These are phyloP conservation scores for Cherax quadricarinatus DNA, from an alignment of 1,140 invertebrate species.

Conservation along the genomic window DNA sequence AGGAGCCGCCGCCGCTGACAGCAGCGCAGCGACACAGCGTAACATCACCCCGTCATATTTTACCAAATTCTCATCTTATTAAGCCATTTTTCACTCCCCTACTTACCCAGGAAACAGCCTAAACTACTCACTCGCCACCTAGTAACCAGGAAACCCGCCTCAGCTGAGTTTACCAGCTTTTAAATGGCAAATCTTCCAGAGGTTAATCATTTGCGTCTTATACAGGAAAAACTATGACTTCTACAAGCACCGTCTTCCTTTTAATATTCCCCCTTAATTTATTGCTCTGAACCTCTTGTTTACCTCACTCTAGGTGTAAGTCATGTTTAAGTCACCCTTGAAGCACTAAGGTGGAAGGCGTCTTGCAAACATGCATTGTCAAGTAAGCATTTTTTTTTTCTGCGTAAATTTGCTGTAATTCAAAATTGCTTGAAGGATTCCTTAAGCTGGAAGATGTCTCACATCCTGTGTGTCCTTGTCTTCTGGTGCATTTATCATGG, in stretches of 20 bases:
- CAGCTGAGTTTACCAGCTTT: too few species aligned
- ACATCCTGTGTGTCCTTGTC: background rate
- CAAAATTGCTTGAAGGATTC: background rate
- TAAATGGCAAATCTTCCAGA: too few species aligned
- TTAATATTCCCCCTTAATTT: background rate
- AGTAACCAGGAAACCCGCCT: too few species aligned
- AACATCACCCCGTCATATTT: background rate
- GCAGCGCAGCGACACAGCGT: background rate
- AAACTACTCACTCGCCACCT: too few species aligned
- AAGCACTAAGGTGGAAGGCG: background rate
- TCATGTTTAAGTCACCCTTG: too few species aligned
- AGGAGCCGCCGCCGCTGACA: slow-evolving; percentile 2
- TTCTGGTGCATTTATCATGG: too few species aligned
- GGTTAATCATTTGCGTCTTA: background rate
- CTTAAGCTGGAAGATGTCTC: background rate
- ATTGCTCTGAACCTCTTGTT: background rate
- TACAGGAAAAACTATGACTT: background rate
- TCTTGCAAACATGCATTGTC: background rate
- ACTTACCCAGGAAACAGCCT: too few species aligned
- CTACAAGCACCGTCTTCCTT: background rate
- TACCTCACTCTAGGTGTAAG: too few species aligned
- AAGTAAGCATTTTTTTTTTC: background rate
- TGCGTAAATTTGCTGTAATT: background rate
- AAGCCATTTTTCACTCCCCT: too few species aligned
- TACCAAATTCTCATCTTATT: background rate